Conservation (phyloP, 2,113 vertebrate genomes). For the Hyaena hyaena region DNA sequence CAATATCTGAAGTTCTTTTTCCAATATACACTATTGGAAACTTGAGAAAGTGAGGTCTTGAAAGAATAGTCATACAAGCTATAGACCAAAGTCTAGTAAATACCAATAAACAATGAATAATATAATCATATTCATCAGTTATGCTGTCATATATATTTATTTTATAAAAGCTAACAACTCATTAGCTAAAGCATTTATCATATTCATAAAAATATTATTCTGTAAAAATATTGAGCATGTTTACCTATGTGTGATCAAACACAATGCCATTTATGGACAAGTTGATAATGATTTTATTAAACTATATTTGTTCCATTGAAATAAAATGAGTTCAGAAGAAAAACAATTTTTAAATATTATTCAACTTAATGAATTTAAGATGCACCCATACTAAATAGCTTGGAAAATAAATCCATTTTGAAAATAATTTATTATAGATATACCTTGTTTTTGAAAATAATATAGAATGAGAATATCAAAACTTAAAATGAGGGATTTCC, state of each 20-base stretch:
- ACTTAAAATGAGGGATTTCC: not conserved
- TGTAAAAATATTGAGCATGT: not conserved
- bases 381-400: not conserved
- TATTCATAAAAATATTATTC: not conserved
- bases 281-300: not conserved
- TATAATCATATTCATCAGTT: not conserved
- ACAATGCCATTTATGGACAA: not conserved
- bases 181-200: not conserved
- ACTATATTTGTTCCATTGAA: constrained; percentile 5
- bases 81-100: not conserved
- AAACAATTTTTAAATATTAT: not conserved
- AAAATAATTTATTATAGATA: not conserved
- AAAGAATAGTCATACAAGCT: not conserved
- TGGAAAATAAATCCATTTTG: not conserved
- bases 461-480: not conserved
- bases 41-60: not conserved
- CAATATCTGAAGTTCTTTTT: not conserved
- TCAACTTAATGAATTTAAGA: not conserved
- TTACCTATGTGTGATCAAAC: not conserved
- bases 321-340: not conserved
- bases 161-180: not conserved
- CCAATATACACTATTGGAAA: not conserved
- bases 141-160: not conserved
- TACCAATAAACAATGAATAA: not conserved
- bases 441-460: not conserved